Percentiles rank a stretch among this genome's conserved stretches.
Conservation (phyloP, 2,113 vertebrate species). For the Apteryx mantelli region DNA sequence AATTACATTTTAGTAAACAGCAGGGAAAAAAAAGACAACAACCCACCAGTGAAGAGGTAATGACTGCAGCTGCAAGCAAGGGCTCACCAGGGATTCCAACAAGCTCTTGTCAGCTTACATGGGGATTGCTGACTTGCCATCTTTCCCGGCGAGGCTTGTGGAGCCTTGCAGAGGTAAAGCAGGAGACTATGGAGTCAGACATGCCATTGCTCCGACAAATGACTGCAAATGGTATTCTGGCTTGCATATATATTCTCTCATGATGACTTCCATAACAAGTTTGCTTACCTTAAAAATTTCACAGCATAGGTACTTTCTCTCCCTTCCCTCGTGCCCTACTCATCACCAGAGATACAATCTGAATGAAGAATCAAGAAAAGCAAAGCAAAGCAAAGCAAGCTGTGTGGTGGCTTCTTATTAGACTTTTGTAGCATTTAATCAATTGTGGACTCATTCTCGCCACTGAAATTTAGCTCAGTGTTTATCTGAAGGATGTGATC, state of each 20-base stretch:
- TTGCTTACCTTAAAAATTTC: neutral
- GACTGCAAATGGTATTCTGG: neutral
- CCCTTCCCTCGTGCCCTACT: neutral
- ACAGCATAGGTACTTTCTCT: accelerated
- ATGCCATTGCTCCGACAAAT: neutral
- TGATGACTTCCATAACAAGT: neutral
- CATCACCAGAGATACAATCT: neutral
- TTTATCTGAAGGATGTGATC: neutral
- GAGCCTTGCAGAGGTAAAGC: slow-evolving; percentile 5
- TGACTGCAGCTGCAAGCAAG: neutral
- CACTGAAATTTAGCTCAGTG: neutral
- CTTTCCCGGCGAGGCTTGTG: neutral
- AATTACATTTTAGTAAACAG: slow-evolving; percentile 61
- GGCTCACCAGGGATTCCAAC: neutral
- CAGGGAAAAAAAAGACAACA: neutral
- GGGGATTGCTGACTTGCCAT: neutral
- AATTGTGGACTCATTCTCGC: neutral
- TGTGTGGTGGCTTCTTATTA: neutral
- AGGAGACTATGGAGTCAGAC: neutral
- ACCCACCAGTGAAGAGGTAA: neutral
- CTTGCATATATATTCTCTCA: neutral
- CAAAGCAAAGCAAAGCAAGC: neutral
- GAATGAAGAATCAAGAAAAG: neutral
- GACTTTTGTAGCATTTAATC: neutral
- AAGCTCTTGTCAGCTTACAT: neutral